Evolutionary conservation across 2,113 vertebrate genomes (phyloP).

Genomic region (Abramis brama): DNA sequence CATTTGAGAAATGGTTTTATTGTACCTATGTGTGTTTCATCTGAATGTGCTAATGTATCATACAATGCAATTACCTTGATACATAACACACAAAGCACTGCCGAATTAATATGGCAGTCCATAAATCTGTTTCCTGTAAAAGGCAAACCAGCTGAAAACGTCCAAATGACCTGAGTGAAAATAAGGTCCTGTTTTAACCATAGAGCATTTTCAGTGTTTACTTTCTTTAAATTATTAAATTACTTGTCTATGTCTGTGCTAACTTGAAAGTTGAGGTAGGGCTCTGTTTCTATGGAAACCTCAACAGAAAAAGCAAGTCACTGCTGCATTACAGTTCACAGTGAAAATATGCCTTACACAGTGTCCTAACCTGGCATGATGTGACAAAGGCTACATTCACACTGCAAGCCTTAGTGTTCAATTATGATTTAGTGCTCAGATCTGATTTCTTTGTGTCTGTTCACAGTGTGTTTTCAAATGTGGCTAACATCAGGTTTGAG

Average conservation of each 20-base stretch:
- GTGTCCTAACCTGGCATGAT: background rate
- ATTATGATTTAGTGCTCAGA: too few species aligned
- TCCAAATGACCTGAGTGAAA: background rate
- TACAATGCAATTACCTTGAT: background rate
- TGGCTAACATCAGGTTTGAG: too few species aligned
- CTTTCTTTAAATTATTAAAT: background rate
- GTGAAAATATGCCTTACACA: background rate
- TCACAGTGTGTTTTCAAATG: too few species aligned
- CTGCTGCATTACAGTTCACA: conserved; percentile 63
- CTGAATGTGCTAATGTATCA: background rate
- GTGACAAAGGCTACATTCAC: background rate
- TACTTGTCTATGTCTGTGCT: conserved; percentile 45
- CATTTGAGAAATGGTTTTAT: background rate
- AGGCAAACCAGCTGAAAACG: background rate
- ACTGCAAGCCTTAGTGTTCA: too few species aligned
- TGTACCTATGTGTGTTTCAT: background rate
- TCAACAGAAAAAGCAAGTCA: conserved; percentile 65
- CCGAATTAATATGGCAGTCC: background rate
- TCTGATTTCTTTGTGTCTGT: too few species aligned
- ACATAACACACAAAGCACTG: background rate
- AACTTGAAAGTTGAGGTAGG: conserved; percentile 66
- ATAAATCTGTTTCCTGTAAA: conserved; percentile 15
- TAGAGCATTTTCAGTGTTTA: conserved; percentile 40
- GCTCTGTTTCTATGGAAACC: conserved; percentile 79
- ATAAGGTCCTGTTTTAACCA: background rate